Evolutionary conservation across 1,140 invertebrate genomes (phyloP).

Genomic region (Ips nitidus): DNA sequence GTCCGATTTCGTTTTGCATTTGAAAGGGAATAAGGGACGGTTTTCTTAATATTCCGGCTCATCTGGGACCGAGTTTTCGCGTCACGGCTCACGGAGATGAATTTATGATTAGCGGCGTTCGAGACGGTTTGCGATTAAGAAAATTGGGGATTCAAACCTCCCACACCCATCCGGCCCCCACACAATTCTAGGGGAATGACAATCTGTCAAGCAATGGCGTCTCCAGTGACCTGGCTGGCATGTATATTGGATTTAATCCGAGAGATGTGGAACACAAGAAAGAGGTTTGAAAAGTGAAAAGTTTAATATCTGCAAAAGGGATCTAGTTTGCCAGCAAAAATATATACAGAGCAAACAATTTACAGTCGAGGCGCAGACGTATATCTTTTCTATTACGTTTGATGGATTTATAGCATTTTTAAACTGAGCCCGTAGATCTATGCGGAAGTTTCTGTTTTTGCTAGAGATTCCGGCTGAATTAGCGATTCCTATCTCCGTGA

Average conservation of each 20-base stretch:
- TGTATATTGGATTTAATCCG: not conserved
- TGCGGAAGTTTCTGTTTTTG: slow-evolving; percentile 13
- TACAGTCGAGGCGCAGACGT: slow-evolving; percentile 27
- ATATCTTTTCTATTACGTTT: slow-evolving; percentile 36
- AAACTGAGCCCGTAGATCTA: slow-evolving; percentile 23
- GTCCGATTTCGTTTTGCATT: slow-evolving; percentile 25
- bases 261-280: slow-evolving; percentile 10
- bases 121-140: slow-evolving; percentile 3
- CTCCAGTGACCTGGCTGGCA: not conserved
- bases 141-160: not conserved
- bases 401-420: slow-evolving; percentile 37
- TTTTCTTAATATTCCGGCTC: slow-evolving; percentile 19
- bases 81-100: slow-evolving; percentile 8
- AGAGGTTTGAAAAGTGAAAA: slow-evolving; percentile 19
- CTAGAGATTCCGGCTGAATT: slow-evolving; percentile 16
- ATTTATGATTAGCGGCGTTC: slow-evolving; percentile 18
- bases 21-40: slow-evolving; percentile 21
- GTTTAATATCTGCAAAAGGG: slow-evolving; percentile 23
- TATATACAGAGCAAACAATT: slow-evolving; percentile 33
- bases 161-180: not conserved
- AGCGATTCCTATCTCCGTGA: slow-evolving; percentile 16
- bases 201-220: not conserved
- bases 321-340: slow-evolving; percentile 37
- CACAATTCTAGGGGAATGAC: not conserved
- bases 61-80: slow-evolving; percentile 7